These are phyloP conservation scores for Drosophila triauraria DNA, from an alignment of 1,140 invertebrate species.

Conservation along the genomic window DNA sequence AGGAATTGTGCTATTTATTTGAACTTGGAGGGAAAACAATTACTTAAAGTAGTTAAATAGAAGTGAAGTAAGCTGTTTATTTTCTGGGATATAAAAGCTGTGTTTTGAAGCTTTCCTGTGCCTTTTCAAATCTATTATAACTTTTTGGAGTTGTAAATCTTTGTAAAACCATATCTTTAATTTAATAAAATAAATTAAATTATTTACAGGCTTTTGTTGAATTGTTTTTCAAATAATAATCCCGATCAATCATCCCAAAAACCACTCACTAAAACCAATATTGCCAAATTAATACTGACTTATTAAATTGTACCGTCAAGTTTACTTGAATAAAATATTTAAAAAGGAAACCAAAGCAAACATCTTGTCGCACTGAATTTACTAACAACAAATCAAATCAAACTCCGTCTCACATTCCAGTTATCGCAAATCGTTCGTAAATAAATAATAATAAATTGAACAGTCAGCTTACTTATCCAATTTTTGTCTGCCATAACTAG, in stretches of 20 bases:
- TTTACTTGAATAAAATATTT: not conserved
- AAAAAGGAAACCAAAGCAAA: not conserved
- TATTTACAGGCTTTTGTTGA: no score
- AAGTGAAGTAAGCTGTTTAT: not conserved
- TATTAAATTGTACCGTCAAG: not conserved
- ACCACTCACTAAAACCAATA: no score
- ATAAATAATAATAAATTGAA: constrained; percentile 32
- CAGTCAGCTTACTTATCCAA: constrained; percentile 26
- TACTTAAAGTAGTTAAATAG: constrained; percentile 1
- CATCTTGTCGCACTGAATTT: not conserved
- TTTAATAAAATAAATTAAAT: no score
- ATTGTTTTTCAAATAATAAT: no score
- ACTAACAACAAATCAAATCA: not conserved
- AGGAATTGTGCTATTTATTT: constrained; percentile 9
- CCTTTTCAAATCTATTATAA: no score
- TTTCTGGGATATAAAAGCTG: not conserved
- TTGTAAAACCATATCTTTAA: no score
- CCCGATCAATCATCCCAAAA: no score
- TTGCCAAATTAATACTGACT: no score
- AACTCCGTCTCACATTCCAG: constrained; percentile 1
- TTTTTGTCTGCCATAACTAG: constrained; percentile 23
- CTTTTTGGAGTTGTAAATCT: no score
- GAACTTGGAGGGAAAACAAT: not conserved
- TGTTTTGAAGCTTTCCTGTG: no score
- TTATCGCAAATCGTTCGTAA: constrained; percentile 5